Percentiles rank a stretch among this genome's conserved stretches.
Conservation (phyloP, 1,140 invertebrate genomes). For the Bombus impatiens region DNA sequence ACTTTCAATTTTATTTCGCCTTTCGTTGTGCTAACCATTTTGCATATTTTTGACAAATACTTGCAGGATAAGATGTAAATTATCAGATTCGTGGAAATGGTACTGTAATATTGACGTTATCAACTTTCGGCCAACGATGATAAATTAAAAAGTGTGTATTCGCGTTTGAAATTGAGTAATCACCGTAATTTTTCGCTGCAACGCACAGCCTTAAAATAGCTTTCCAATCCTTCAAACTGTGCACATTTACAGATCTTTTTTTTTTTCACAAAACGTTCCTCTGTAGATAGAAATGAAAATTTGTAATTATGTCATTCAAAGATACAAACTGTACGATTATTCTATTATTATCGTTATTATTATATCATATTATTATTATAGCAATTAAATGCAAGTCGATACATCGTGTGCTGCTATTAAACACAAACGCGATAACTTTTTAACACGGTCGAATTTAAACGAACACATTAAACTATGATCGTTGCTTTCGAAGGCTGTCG, state of each 20-base stretch:
- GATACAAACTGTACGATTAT: neutral
- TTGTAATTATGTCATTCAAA: neutral
- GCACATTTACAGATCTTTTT: neutral
- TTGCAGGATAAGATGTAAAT: neutral
- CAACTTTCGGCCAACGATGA: too few species aligned
- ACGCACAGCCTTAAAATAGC: neutral
- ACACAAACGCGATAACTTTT: neutral
- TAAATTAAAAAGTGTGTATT: neutral
- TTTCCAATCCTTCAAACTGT: neutral
- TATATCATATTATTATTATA: neutral
- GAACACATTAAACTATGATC: neutral
- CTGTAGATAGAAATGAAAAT: neutral
- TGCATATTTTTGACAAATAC: neutral
- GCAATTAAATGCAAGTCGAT: neutral
- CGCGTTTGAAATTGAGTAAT: neutral
- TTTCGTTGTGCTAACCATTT: too few species aligned
- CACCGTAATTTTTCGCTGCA: neutral
- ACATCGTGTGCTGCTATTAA: neutral
- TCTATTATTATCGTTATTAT: neutral
- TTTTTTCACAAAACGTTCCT: neutral
- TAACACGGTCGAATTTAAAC: neutral
- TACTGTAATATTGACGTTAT: neutral
- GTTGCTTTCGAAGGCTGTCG: neutral
- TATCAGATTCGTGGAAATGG: neutral
- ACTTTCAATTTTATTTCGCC: neutral